Evolutionary conservation across 2,888 invertebrate genomes (phyloP).

Genomic region (Clivina fossor): DNA sequence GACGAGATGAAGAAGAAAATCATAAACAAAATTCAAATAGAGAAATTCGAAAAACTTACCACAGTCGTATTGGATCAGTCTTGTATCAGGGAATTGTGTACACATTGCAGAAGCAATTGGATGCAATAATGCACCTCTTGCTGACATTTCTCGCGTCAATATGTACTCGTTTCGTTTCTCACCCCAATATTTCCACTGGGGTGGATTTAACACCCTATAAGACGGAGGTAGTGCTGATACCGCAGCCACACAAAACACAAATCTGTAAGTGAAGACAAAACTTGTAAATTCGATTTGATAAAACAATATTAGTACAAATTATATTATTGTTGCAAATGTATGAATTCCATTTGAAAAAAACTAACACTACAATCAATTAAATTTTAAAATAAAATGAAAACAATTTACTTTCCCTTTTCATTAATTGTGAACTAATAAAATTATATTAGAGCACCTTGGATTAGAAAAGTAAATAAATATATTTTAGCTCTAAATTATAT

Average conservation of each 20-base stretch:
- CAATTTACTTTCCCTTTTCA: background rate
- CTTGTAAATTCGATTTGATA: too few species aligned
- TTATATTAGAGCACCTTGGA: background rate
- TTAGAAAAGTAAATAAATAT: constrained; percentile 29
- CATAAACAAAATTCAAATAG: too few species aligned
- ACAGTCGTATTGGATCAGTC: constrained; percentile 98
- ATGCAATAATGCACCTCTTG: constrained; percentile 71
- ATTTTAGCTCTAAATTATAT: too few species aligned
- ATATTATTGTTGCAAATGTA: too few species aligned
- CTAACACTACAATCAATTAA: too few species aligned
- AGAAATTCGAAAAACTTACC: constrained; percentile 69
- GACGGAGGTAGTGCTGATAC: constrained; percentile 67
- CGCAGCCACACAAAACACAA: constrained; percentile 77
- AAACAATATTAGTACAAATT: too few species aligned
- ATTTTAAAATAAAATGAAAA: background rate
- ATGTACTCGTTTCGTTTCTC: constrained; percentile 56
- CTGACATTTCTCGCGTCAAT: constrained; percentile 61
- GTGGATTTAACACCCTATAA: constrained; percentile 71
- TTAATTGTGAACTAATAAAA: background rate
- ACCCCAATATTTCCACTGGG: constrained; percentile 61
- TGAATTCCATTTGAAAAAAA: too few species aligned
- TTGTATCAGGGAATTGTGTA: constrained; percentile 96
- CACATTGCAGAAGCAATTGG: constrained; percentile 77
- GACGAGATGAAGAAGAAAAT: too few species aligned
- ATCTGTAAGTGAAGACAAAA: too few species aligned